These are phyloP conservation scores for Petrolisthes cinctipes DNA, from an alignment of 2,888 invertebrate species.

Conservation along the genomic window DNA sequence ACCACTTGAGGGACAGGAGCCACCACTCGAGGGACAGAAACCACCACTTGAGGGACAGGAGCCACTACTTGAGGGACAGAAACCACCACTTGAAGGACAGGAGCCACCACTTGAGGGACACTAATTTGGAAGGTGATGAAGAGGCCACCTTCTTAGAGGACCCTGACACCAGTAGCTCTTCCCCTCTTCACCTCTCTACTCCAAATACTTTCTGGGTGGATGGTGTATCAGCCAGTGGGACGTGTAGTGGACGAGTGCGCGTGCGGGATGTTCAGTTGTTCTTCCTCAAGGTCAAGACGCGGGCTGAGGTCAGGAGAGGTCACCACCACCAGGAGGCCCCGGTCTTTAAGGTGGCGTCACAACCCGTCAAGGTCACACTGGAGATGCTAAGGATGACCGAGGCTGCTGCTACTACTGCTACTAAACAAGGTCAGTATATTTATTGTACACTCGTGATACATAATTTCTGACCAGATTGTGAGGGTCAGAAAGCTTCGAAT, in stretches of 20 bases:
- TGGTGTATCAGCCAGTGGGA: conserved; percentile 29
- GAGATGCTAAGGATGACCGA: conserved; percentile 28
- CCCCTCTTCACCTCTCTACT: not conserved
- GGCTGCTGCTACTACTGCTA: not conserved
- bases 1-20: not conserved
- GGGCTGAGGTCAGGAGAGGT: conserved; percentile 33
- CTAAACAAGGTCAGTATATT: conserved; percentile 34
- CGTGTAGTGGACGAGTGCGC: conserved; percentile 45
- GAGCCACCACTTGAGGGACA: not conserved
- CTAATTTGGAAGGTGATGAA: too few species aligned
- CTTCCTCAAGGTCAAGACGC: conserved; percentile 25
- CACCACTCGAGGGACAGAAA: not conserved
- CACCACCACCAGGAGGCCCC: not conserved
- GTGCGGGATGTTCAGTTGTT: conserved; percentile 38
- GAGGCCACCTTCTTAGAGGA: conserved; percentile 41
- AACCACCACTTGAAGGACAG: too few species aligned
- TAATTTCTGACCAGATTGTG: too few species aligned
- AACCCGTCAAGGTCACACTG: conserved; percentile 48
- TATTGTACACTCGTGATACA: too few species aligned
- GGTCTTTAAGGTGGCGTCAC: conserved; percentile 32
- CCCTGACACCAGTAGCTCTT: not conserved
- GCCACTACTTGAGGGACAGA: too few species aligned
- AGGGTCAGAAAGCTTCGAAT: too few species aligned
- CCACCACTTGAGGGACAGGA: not conserved
- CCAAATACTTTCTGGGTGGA: conserved; percentile 21